These are phyloP conservation scores for Darwinula stevensoni DNA, from an alignment of 2,888 invertebrate species.

Conservation along the genomic window DNA sequence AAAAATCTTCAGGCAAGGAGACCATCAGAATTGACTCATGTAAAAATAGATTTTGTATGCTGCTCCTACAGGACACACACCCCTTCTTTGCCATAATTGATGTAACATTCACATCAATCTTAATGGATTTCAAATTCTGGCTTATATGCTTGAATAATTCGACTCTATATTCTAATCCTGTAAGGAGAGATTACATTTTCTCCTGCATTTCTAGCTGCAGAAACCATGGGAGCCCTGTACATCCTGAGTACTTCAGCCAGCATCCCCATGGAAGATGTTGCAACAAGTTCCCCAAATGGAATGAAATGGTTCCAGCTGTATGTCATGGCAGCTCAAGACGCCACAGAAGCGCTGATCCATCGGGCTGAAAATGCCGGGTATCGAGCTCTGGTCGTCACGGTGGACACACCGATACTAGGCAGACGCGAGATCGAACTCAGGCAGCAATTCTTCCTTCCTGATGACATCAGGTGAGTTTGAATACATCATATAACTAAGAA, in stretches of 20 bases:
- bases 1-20: too few relatives aligned
- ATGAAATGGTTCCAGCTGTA: slow-evolving; percentile 77
- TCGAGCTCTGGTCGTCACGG: slow-evolving; percentile 12
- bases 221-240: slow-evolving; percentile 37
- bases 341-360: slow-evolving; percentile 8
- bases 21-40: too few relatives aligned
- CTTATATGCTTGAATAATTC: too few relatives aligned
- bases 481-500: too few relatives aligned
- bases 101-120: too few relatives aligned
- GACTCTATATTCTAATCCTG: too few relatives aligned
- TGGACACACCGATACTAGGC: slow-evolving; percentile 67
- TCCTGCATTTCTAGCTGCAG: too few relatives aligned
- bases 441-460: slow-evolving; percentile 52
- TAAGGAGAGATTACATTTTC: too few relatives aligned
- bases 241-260: slow-evolving; percentile 62
- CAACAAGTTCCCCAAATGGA: slow-evolving; percentile 36
- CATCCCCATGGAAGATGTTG: slow-evolving; percentile 60
- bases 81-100: too few relatives aligned
- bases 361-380: slow-evolving; percentile 19
- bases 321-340: slow-evolving; percentile 47
- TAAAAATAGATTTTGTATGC: too few relatives aligned
- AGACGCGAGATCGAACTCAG: slow-evolving; percentile 44
- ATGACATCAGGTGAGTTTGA: slow-evolving; percentile 36
- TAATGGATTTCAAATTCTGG: too few relatives aligned
- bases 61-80: too few relatives aligned